phyloP scores from a whole-genome alignment of 2,888 invertebrate genomes.

The Ceramica pisi region DNA sequence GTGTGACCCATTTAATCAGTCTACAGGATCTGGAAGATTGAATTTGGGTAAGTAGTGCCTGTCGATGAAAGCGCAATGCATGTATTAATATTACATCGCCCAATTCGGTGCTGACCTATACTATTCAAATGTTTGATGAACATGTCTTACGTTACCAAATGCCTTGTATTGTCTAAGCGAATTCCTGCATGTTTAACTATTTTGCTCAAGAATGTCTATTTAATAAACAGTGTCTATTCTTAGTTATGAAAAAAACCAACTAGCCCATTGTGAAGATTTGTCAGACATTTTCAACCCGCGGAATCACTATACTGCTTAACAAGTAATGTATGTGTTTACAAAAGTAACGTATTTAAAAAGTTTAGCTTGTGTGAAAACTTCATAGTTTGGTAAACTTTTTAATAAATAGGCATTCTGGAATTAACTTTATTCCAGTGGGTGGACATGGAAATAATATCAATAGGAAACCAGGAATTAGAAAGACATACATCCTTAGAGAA shows the following conservation, averaged over 20 bases:
- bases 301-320: background rate
- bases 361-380: background rate
- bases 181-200: background rate
- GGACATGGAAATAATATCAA: too few relatives aligned
- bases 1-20: too few relatives aligned
- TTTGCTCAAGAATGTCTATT: slow-evolving; percentile 11
- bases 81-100: background rate
- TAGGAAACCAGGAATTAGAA: too few relatives aligned
- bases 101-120: background rate
- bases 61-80: too few relatives aligned
- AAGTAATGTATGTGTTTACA: background rate
- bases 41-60: too few relatives aligned
- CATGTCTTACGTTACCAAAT: background rate
- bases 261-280: slow-evolving; percentile 20
- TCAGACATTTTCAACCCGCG: too few relatives aligned
- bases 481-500: too few relatives aligned
- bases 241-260: slow-evolving; percentile 14
- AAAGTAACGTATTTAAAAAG: background rate
- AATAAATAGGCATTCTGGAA: too few relatives aligned
- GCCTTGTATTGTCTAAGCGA: background rate
- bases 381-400: too few relatives aligned
- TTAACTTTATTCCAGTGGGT: too few relatives aligned
- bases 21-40: too few relatives aligned
- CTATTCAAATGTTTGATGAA: background rate
- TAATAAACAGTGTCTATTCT: background rate